phyloP scores from a whole-genome alignment of 2,113 vertebrate genomes.

The Clinocottus analis region DNA sequence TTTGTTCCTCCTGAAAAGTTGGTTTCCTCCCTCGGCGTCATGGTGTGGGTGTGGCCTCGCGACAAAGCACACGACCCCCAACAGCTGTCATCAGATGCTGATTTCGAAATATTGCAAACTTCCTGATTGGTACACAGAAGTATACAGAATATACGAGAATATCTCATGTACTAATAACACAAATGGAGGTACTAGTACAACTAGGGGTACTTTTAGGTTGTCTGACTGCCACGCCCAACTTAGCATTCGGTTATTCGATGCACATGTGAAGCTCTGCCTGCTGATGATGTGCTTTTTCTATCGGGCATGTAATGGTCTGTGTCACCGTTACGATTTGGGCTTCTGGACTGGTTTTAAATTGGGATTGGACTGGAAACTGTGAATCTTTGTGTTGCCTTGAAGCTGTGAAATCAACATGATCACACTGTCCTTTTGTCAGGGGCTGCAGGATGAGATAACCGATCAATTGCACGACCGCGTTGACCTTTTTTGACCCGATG shows the following conservation, averaged over 20 bases:
- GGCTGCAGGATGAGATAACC: conserved; percentile 32
- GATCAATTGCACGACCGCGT: neutral
- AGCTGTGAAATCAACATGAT: too few species aligned
- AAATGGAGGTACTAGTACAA: too few species aligned
- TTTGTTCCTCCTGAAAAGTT: neutral
- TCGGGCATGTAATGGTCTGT: neutral
- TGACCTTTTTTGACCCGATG: conserved; percentile 50
- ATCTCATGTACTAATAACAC: too few species aligned
- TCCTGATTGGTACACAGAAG: neutral
- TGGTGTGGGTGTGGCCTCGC: neutral
- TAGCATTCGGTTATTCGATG: neutral
- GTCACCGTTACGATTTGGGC: neutral
- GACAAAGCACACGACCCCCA: neutral
- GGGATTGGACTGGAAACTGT: neutral
- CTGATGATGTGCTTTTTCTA: neutral
- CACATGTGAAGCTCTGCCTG: neutral
- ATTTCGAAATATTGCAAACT: neutral
- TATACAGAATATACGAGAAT: neutral
- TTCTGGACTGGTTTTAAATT: neutral
- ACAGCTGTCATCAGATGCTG: neutral
- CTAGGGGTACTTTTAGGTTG: too few species aligned
- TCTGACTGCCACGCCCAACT: neutral
- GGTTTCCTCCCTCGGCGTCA: neutral
- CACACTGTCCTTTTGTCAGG: neutral
- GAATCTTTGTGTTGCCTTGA: too few species aligned